Conservation (phyloP, 2,113 vertebrate species). For the Hystrix brachyura region DNA sequence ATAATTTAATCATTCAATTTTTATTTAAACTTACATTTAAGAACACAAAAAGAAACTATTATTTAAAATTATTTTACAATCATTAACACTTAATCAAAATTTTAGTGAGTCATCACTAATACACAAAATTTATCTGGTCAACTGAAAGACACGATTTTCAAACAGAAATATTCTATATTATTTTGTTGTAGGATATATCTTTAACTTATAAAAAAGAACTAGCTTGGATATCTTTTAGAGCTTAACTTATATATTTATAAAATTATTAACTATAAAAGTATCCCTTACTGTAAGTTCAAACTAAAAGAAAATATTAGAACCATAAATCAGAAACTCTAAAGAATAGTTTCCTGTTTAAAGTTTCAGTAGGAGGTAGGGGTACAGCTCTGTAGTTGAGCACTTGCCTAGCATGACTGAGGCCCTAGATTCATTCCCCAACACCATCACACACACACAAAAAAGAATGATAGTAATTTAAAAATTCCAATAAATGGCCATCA, state of each 20-base stretch:
- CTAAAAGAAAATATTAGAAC: conserved; percentile 26
- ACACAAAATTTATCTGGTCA: not conserved
- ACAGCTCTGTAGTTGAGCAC: not conserved
- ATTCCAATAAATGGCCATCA: not conserved
- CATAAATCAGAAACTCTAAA: conserved; percentile 62
- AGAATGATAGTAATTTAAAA: not conserved
- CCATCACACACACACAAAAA: not conserved
- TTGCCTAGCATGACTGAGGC: not conserved
- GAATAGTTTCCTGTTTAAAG: conserved; percentile 45
- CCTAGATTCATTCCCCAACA: not conserved
- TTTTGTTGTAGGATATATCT: conserved; percentile 8
- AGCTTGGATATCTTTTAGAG: not conserved
- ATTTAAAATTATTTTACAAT: conserved; percentile 52
- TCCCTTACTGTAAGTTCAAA: conserved; percentile 20
- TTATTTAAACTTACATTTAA: conserved; percentile 40
- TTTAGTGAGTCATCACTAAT: conserved; percentile 35
- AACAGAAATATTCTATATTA: not conserved
- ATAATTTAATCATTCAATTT: not conserved
- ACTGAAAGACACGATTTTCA: conserved; percentile 41
- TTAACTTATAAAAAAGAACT: conserved; percentile 47
- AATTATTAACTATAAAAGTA: conserved; percentile 61
- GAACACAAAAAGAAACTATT: conserved; percentile 43
- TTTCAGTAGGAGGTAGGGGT: not conserved
- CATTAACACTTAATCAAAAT: conserved; percentile 35
- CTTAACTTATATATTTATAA: conserved; percentile 45